phyloP scores from a whole-genome alignment of 37 sponge, comb jelly and placozoan genomes.

The Ephydatia muelleri region DNA sequence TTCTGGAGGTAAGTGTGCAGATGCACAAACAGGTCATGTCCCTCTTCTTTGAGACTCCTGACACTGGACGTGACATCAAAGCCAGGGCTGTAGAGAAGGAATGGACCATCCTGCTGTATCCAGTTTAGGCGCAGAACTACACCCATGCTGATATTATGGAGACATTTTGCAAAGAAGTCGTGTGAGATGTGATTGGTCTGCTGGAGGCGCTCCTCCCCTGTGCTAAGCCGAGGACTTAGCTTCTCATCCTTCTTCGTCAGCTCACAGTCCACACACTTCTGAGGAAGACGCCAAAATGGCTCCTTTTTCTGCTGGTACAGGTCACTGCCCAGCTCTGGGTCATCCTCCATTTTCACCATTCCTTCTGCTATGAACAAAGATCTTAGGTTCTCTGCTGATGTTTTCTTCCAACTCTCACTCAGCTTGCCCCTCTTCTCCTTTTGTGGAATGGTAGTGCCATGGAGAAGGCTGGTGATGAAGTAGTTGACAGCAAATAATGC shows the following conservation, averaged over 20 bases:
- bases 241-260: slow-evolving; percentile 44
- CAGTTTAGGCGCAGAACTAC: slow-evolving; percentile 25
- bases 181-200: slow-evolving; percentile 16
- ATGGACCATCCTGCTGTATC: slow-evolving; percentile 34
- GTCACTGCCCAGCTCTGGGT: slow-evolving; percentile 52
- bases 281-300: slow-evolving; percentile 49
- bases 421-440: slow-evolving; percentile 53
- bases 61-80: slow-evolving; percentile 35
- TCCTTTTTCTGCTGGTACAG: slow-evolving; percentile 33
- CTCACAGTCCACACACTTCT: slow-evolving; percentile 31
- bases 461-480: slow-evolving; percentile 60
- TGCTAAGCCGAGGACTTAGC: slow-evolving; percentile 34
- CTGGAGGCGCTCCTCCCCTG: slow-evolving; percentile 28
- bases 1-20: slow-evolving; percentile 69
- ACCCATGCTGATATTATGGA: slow-evolving; percentile 48
- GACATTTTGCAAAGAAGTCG: slow-evolving; percentile 46
- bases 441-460: slow-evolving; percentile 65
- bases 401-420: slow-evolving; percentile 66
- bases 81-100: slow-evolving; percentile 38
- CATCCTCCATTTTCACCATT: slow-evolving; percentile 38
- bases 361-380: slow-evolving; percentile 44
- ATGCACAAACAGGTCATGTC: background rate
- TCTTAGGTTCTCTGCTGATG: slow-evolving; percentile 13
- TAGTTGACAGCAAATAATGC: slow-evolving; percentile 65
- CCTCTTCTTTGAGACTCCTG: background rate